A percentile compares a stretch with the other conserved stretches of the same genome.
Conservation (phyloP, 2,888 invertebrate genomes). For the Pantelozetes paolii region DNA sequence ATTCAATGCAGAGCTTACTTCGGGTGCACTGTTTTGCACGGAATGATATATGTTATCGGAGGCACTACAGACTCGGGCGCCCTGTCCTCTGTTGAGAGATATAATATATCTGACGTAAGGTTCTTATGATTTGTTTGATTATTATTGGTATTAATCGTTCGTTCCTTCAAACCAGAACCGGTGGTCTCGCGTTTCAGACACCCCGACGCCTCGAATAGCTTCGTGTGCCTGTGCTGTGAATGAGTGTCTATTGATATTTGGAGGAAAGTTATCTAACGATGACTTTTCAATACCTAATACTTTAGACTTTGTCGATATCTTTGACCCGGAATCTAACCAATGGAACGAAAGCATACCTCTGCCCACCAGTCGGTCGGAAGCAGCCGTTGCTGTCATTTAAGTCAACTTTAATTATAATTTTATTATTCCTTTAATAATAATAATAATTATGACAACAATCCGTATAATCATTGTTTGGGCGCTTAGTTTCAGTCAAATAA, state of each 20-base stretch:
- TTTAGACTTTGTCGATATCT: conserved; percentile 75
- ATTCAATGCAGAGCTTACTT: conserved; percentile 77
- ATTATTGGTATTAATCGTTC: not conserved
- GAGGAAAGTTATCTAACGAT: conserved; percentile 57
- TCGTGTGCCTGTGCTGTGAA: conserved; percentile 80
- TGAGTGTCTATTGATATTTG: conserved; percentile 74
- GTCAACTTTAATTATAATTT: not conserved
- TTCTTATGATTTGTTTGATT: not conserved
- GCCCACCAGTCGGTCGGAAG: conserved; percentile 78
- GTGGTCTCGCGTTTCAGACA: conserved; percentile 71
- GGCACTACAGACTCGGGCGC: conserved; percentile 74
- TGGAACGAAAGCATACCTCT: conserved; percentile 76
- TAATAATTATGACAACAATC: conserved; percentile 30
- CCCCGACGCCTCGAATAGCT: conserved; percentile 71
- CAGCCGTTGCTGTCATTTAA: conserved; percentile 72
- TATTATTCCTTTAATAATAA: not conserved
- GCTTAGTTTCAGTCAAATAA: conserved; percentile 27
- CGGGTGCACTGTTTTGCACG: conserved; percentile 77
- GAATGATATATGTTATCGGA: conserved; percentile 76
- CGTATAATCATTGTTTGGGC: conserved; percentile 25
- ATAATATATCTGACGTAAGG: conserved; percentile 71
- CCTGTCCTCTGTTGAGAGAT: conserved; percentile 74
- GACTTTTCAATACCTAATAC: conserved; percentile 54
- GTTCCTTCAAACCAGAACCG: conserved; percentile 59
- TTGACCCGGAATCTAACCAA: conserved; percentile 68